These are phyloP conservation scores for Enhydra lutris DNA, from an alignment of 2,113 vertebrate genomes.

Conservation along the genomic window DNA sequence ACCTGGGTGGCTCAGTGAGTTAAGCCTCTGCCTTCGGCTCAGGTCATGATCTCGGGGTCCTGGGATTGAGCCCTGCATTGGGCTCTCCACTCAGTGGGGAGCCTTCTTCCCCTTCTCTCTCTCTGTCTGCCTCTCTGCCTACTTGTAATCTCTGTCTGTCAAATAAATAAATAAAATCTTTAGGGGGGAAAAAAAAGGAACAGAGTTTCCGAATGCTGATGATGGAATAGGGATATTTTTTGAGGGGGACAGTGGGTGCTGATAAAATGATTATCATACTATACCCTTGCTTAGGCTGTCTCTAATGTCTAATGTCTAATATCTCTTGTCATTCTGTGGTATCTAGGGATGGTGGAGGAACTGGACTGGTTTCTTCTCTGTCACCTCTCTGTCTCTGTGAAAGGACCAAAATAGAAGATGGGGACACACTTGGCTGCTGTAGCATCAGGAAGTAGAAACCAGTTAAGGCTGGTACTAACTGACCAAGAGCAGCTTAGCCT, in stretches of 20 bases:
- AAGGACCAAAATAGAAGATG: not conserved
- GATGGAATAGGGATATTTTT: not conserved
- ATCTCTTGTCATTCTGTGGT: not conserved
- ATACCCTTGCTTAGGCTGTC: not conserved
- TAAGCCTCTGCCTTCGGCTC: too few species aligned
- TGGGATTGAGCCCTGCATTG: too few species aligned
- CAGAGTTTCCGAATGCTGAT: not conserved
- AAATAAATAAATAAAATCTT: too few species aligned
- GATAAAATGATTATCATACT: not conserved
- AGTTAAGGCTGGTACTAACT: not conserved
- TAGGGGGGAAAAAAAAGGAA: too few species aligned
- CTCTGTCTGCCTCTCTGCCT: too few species aligned
- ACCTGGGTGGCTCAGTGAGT: too few species aligned
- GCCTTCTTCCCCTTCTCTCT: too few species aligned
- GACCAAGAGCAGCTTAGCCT: not conserved
- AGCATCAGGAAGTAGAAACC: not conserved
- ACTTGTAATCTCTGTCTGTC: too few species aligned
- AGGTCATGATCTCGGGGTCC: too few species aligned
- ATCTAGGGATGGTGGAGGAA: not conserved
- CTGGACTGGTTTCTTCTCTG: not conserved
- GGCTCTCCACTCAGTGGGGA: too few species aligned
- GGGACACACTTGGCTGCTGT: not conserved
- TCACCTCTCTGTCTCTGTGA: not conserved
- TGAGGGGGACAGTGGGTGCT: accelerated
- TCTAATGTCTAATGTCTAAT: not conserved